Conservation (phyloP, 23 tunicate species). For the Clavelina lepadiformis region DNA sequence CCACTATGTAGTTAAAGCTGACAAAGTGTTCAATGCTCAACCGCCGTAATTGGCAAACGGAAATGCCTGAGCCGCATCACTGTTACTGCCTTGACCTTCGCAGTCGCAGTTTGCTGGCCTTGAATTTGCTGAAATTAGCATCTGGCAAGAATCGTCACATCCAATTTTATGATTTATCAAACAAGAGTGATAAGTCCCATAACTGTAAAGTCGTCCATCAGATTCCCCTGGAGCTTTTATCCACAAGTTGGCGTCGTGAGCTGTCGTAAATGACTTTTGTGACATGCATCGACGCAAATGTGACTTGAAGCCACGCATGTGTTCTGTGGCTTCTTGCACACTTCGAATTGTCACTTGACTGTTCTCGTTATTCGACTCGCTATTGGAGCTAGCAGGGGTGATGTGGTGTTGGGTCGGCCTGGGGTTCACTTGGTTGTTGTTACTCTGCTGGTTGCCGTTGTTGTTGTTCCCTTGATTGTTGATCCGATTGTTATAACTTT, state of each 20-base stretch:
- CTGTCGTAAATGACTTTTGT: conserved; percentile 12
- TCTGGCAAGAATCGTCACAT: conserved; percentile 70
- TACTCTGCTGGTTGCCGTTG: conserved; percentile 7
- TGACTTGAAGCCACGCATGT: conserved; percentile 18
- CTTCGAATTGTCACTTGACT: not conserved
- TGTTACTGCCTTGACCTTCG: no score
- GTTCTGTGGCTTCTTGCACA: conserved; percentile 22
- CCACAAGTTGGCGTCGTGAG: conserved; percentile 91
- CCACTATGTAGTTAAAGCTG: no score
- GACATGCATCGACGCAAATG: conserved; percentile 16
- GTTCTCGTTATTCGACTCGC: not conserved
- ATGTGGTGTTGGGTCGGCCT: no score
- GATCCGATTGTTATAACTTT: conserved; percentile 28
- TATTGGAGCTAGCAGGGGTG: not conserved
- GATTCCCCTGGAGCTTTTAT: conserved; percentile 76
- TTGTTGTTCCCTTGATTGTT: conserved; percentile 29
- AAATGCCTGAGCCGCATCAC: no score
- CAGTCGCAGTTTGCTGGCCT: conserved; percentile 18
- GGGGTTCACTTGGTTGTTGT: conserved; percentile 26
- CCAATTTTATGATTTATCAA: conserved; percentile 43
- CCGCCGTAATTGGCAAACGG: no score
- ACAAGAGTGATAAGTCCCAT: conserved; percentile 58
- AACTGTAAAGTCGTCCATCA: conserved; percentile 68
- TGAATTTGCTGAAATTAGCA: conserved; percentile 15
- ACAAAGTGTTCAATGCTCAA: no score